A percentile compares a stretch with the other conserved stretches of the same genome.
These are phyloP conservation scores for Leucoraja ocellata DNA, from an alignment of 2,797 vertebrate genomes.

Conservation along the genomic window DNA sequence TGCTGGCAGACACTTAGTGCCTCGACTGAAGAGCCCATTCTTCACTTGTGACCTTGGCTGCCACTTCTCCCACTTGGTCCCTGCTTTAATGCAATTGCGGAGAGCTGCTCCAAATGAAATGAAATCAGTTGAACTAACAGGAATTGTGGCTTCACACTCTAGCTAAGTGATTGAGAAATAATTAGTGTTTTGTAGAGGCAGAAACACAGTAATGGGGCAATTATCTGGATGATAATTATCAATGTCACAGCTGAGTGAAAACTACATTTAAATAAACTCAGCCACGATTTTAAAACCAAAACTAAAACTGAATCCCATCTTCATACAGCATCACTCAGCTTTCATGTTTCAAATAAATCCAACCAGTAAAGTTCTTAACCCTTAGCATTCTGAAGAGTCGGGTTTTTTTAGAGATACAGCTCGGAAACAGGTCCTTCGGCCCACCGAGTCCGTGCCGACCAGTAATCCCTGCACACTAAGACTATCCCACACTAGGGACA, in stretches of 20 bases:
- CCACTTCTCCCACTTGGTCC: neutral
- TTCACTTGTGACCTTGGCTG: neutral
- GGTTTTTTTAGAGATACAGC: too few relatives aligned
- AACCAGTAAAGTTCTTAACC: neutral
- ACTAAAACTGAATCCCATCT: neutral
- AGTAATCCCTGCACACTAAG: too few relatives aligned
- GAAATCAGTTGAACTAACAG: slow-evolving; percentile 19
- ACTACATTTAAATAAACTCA: slow-evolving; percentile 9
- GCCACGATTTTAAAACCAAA: neutral
- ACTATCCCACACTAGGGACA: too few relatives aligned
- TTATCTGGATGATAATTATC: slow-evolving; percentile 20
- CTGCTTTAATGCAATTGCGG: neutral
- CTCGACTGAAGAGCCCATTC: neutral
- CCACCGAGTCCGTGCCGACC: too few relatives aligned
- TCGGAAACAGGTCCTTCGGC: too few relatives aligned
- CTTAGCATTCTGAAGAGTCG: neutral
- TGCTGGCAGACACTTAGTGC: neutral
- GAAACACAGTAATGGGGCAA: slow-evolving; percentile 24
- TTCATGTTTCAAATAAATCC: neutral
- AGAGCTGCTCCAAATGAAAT: neutral
- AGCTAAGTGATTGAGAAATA: slow-evolving; percentile 1
- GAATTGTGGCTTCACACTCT: slow-evolving; percentile 17
- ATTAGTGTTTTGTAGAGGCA: slow-evolving; percentile 13
- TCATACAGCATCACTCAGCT: neutral
- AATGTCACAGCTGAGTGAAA: slow-evolving; percentile 14